A percentile compares a stretch with the other conserved stretches of the same genome.
phyloP scores from a whole-genome alignment of 2,113 vertebrate genomes.

The Archilochus colubris region DNA sequence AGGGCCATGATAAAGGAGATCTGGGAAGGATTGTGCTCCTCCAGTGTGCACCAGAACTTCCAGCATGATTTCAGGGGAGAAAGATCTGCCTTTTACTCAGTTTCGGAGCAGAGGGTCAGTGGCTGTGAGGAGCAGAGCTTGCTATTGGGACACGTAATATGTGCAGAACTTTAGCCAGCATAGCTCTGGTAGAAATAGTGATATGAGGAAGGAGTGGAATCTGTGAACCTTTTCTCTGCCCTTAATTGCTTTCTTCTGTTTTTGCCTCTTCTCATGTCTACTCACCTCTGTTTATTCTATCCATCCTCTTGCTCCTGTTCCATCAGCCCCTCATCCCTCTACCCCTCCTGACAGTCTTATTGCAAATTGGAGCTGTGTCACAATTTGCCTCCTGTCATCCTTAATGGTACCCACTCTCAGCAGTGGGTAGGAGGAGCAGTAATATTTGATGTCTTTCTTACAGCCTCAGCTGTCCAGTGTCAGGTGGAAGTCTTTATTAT shows the following conservation, averaged over 20 bases:
- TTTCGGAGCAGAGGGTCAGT: background rate
- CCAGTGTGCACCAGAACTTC: background rate
- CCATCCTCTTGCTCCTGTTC: background rate
- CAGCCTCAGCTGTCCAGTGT: background rate
- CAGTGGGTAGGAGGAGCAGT: background rate
- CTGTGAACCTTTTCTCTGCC: background rate
- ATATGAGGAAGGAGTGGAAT: background rate
- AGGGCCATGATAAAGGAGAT: background rate
- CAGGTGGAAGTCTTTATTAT: background rate
- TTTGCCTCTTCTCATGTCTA: background rate
- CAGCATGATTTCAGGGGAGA: background rate
- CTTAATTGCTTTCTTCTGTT: background rate
- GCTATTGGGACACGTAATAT: background rate
- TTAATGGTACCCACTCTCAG: background rate
- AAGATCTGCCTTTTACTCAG: background rate
- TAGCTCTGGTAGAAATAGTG: background rate
- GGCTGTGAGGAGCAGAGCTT: background rate
- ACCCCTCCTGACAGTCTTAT: background rate
- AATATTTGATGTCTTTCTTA: background rate
- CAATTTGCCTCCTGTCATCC: background rate
- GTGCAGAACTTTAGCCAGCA: background rate
- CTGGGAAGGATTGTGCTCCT: background rate
- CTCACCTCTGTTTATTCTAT: background rate
- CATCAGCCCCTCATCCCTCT: background rate
- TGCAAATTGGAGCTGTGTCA: background rate